A percentile compares a stretch with the other conserved stretches of the same genome.
Evolutionary conservation across 2,888 invertebrate species (phyloP).

Genomic region (Drosophila eohydei): DNA sequence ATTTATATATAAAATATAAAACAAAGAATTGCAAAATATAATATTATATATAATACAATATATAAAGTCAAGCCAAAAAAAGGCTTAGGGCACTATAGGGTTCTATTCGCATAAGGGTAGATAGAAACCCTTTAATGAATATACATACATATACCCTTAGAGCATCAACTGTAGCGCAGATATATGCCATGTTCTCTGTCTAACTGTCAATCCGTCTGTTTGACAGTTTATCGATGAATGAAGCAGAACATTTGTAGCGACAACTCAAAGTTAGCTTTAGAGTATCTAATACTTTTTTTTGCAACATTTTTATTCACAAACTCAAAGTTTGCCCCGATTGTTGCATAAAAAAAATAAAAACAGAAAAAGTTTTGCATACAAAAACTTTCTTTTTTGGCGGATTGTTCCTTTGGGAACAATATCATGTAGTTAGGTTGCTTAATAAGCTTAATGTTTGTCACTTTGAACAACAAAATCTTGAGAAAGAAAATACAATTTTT

Average conservation of each 20-base stretch:
- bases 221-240: constrained; percentile 8
- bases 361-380: constrained; percentile 1
- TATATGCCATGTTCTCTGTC: background rate
- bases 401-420: constrained; percentile 6
- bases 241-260: background rate
- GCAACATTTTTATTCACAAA: constrained; percentile 1
- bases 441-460: constrained; percentile 2
- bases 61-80: background rate
- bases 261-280: background rate
- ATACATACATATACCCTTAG: background rate
- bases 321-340: constrained; percentile 2
- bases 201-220: background rate
- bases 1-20: no score
- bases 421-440: background rate
- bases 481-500: background rate
- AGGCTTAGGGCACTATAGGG: background rate
- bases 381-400: background rate
- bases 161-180: background rate
- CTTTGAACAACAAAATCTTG: background rate
- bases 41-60: background rate
- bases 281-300: constrained; percentile 1
- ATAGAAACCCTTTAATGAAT: background rate
- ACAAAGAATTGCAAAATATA: no score
- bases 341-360: background rate
- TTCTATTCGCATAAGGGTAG: background rate